phyloP scores from a whole-genome alignment of 2,797 vertebrate species.

The Tachyglossus aculeatus region DNA sequence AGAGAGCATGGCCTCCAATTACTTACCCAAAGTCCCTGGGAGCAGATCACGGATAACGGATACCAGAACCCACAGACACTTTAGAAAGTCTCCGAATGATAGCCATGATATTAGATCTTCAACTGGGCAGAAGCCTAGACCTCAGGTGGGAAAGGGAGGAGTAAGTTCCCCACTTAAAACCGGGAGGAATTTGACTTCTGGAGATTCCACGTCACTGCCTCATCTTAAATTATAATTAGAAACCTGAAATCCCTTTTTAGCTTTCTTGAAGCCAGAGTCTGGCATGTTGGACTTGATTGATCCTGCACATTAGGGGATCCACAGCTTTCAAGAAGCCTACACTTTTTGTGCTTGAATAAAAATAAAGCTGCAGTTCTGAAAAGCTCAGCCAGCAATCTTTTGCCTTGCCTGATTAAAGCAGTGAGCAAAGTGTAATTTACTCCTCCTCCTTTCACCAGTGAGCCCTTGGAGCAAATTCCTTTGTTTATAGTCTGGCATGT shows the following conservation, averaged over 20 bases:
- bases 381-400: not conserved
- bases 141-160: not conserved
- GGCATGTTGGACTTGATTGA: not conserved
- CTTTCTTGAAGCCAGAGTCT: not conserved
- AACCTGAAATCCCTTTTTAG: conserved; percentile 19
- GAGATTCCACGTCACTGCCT: conserved; percentile 24
- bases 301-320: conserved; percentile 18
- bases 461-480: conserved; percentile 7
- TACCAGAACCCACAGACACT: not conserved
- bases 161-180: not conserved
- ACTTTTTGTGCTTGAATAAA: conserved; percentile 18
- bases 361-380: conserved; percentile 29
- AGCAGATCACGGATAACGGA: not conserved
- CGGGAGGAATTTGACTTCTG: conserved; percentile 13
- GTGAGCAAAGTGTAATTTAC: not conserved
- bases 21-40: not conserved
- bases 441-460: not conserved
- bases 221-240: conserved; percentile 38
- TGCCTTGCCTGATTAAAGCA: not conserved
- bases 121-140: no score
- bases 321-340: conserved; percentile 6
- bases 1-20: not conserved
- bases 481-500: not conserved
- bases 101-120: not conserved
- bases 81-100: not conserved